Evolutionary conservation across 1,140 invertebrate species (phyloP).

Genomic region (Drosophila oshimai): DNA sequence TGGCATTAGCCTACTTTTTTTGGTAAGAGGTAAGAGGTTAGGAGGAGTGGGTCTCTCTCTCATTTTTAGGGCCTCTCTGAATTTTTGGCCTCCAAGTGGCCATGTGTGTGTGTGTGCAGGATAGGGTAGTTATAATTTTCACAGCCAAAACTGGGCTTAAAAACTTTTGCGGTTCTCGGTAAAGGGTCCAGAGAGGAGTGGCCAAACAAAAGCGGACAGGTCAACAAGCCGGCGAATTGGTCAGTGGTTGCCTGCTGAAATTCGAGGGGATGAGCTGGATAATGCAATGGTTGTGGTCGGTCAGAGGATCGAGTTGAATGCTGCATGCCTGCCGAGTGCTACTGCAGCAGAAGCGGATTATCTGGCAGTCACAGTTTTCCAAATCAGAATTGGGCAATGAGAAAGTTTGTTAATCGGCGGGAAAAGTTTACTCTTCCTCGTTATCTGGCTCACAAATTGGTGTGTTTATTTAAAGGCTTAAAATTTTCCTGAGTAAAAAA

Average conservation of each 20-base stretch:
- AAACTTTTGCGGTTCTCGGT: conserved; percentile 61
- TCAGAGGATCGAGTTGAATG: conserved; percentile 7
- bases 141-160: conserved; percentile 65
- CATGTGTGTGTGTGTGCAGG: conserved; percentile 12
- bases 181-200: conserved; percentile 14
- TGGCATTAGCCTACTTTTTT: conserved; percentile 77
- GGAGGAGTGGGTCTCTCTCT: too few relatives aligned
- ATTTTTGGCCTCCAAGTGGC: conserved; percentile 44
- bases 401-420: conserved; percentile 32
- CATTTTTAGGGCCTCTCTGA: conserved; percentile 13
- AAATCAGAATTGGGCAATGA: conserved; percentile 31
- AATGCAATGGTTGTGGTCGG: conserved; percentile 23
- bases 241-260: conserved; percentile 14
- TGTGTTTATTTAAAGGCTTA: neutral
- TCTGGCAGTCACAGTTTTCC: conserved; percentile 33
- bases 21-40: too few relatives aligned
- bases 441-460: neutral
- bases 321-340: neutral
- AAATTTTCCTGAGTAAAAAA: too few relatives aligned
- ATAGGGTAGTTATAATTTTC: conserved; percentile 67
- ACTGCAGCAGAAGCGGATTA: conserved; percentile 8
- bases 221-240: conserved; percentile 61
- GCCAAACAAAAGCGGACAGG: conserved; percentile 53
- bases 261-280: neutral
- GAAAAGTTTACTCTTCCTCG: conserved; percentile 2